Evolutionary conservation across 2,797 vertebrate genomes (phyloP).

Genomic region (Gallinago nigripennis): DNA sequence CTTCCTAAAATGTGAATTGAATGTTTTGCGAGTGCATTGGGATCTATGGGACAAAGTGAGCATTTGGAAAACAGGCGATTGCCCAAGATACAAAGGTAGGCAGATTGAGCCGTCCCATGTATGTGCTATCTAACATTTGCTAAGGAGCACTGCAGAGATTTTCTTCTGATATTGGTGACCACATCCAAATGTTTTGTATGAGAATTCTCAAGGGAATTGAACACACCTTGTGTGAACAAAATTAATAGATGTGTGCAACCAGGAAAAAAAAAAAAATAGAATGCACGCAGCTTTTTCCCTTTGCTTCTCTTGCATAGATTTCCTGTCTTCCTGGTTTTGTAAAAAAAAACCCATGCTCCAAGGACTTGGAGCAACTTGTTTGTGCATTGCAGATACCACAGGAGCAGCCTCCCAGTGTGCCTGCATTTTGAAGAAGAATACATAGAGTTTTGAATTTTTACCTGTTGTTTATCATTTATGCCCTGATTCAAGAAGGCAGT

Average conservation of each 20-base stretch:
- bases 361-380: not conserved
- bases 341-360: not conserved
- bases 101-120: accelerated
- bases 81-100: not conserved
- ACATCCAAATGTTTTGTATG: not conserved
- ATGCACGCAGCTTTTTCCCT: not conserved
- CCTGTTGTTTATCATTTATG: not conserved
- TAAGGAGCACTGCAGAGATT: not conserved
- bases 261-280: not conserved
- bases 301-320: not conserved
- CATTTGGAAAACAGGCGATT: not conserved
- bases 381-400: not conserved
- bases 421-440: not conserved
- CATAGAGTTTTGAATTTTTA: not conserved
- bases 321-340: not conserved
- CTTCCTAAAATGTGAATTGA: not conserved
- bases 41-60: not conserved
- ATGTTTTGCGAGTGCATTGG: not conserved
- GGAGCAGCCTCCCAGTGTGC: not conserved
- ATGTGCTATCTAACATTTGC: not conserved
- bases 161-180: not conserved
- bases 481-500: not conserved
- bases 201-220: not conserved
- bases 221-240: not conserved
- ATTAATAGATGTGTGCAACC: not conserved